A percentile compares a stretch with the other conserved stretches of the same genome.
These are phyloP conservation scores for Leguminivora glycinivorella DNA, from an alignment of 1,140 invertebrate genomes.

Conservation along the genomic window DNA sequence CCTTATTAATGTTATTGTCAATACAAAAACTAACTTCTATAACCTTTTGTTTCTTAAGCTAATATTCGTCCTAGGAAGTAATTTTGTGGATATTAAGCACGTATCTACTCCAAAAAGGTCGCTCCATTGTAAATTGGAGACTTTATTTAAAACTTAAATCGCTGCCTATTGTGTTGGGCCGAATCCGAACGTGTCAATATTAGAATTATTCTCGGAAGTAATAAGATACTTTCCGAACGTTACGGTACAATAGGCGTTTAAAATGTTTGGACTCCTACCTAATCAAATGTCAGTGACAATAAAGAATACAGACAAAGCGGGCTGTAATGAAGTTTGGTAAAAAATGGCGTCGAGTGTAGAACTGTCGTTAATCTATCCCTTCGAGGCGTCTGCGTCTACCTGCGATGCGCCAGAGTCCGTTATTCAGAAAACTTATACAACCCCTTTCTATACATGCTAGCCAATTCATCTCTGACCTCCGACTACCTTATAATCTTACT, in stretches of 20 bases:
- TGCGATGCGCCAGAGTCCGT: not conserved
- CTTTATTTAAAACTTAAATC: conserved; percentile 40
- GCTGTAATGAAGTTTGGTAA: conserved; percentile 14
- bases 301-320: conserved; percentile 9
- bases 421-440: not conserved
- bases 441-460: not conserved
- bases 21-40: not conserved
- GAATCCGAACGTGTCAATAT: conserved; percentile 45
- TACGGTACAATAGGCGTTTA: conserved; percentile 14
- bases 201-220: conserved; percentile 53
- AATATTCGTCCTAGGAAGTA: conserved; percentile 61
- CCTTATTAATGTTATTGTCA: conserved; percentile 4
- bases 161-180: conserved; percentile 42
- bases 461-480: not conserved
- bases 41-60: conserved; percentile 36
- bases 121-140: conserved; percentile 48
- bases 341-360: conserved; percentile 24
- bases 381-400: conserved; percentile 9
- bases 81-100: conserved; percentile 67
- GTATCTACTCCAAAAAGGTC: conserved; percentile 58
- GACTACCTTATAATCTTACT: not conserved
- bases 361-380: conserved; percentile 8
- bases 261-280: conserved; percentile 28
- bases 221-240: conserved; percentile 49
- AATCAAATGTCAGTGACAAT: conserved; percentile 28